Evolutionary conservation across 1,140 invertebrate genomes (phyloP).

Genomic region (Bacillus rossius): DNA sequence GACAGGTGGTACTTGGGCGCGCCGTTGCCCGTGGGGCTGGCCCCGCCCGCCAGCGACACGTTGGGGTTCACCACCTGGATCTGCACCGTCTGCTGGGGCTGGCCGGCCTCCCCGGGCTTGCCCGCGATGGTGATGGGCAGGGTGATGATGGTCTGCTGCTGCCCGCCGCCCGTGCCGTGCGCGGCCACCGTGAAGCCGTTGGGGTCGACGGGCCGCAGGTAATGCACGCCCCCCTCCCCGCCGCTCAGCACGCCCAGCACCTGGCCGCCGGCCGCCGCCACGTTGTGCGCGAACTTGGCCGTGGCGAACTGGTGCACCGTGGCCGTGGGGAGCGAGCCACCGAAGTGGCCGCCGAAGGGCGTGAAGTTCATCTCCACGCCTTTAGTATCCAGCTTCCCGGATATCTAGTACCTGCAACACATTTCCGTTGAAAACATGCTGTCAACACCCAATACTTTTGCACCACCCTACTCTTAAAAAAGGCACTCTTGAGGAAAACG

Average conservation of each 20-base stretch:
- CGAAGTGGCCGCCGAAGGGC: slow-evolving; percentile 56
- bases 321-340: slow-evolving; percentile 53
- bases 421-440: not conserved
- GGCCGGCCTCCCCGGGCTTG: slow-evolving; percentile 54
- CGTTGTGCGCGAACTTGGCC: slow-evolving; percentile 57
- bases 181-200: slow-evolving; percentile 34
- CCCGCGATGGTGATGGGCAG: slow-evolving; percentile 65
- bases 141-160: slow-evolving; percentile 56
- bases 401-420: not conserved
- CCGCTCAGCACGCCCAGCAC: slow-evolving; percentile 51
- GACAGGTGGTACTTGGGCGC: slow-evolving; percentile 62
- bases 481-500: no score
- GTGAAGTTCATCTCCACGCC: slow-evolving; percentile 59
- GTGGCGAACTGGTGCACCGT: slow-evolving; percentile 61
- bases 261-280: slow-evolving; percentile 48
- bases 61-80: slow-evolving; percentile 66
- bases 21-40: slow-evolving; percentile 7
- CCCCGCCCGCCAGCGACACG: slow-evolving; percentile 45
- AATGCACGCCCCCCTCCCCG: slow-evolving; percentile 68
- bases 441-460: slow-evolving; percentile 5
- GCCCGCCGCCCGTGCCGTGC: slow-evolving; percentile 31
- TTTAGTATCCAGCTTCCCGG: slow-evolving; percentile 13
- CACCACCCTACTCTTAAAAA: not conserved
- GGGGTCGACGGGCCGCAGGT: slow-evolving; percentile 61
- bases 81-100: slow-evolving; percentile 66